phyloP scores from a whole-genome alignment of 2,113 vertebrate species.

The Electrona antarctica region DNA sequence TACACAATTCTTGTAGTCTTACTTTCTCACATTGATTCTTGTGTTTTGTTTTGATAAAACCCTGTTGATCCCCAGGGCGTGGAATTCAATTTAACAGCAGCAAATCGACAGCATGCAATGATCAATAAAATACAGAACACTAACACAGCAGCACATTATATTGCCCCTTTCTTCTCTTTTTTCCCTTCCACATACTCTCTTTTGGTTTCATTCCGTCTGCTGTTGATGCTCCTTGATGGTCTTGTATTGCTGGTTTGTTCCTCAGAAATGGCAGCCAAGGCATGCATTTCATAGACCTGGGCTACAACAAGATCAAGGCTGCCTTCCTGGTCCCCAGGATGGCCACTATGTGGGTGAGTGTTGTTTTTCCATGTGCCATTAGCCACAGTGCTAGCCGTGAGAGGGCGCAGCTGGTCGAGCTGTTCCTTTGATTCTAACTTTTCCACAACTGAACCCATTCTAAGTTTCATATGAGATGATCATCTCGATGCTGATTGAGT shows the following conservation, averaged over 20 bases:
- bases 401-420: too few species aligned
- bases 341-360: slow-evolving; percentile 90
- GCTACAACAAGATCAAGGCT: slow-evolving; percentile 83
- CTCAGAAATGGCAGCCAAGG: slow-evolving; percentile 85
- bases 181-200: neutral
- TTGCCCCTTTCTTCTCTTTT: neutral
- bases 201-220: neutral
- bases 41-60: too few species aligned
- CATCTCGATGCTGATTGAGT: neutral
- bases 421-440: too few species aligned
- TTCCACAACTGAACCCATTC: too few species aligned
- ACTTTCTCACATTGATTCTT: too few species aligned
- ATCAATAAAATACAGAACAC: neutral
- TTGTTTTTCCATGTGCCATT: too few species aligned
- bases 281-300: slow-evolving; percentile 89
- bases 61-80: too few species aligned
- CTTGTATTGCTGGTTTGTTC: slow-evolving; percentile 5
- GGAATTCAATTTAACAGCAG: too few species aligned
- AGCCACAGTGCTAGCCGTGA: too few species aligned
- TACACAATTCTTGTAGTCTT: neutral
- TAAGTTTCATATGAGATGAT: too few species aligned
- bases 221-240: neutral
- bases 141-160: neutral
- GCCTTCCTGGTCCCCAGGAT: slow-evolving; percentile 86
- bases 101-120: too few species aligned